Evolutionary conservation across 2,113 vertebrate genomes (phyloP).

Genomic region (Calidris pugnax): DNA sequence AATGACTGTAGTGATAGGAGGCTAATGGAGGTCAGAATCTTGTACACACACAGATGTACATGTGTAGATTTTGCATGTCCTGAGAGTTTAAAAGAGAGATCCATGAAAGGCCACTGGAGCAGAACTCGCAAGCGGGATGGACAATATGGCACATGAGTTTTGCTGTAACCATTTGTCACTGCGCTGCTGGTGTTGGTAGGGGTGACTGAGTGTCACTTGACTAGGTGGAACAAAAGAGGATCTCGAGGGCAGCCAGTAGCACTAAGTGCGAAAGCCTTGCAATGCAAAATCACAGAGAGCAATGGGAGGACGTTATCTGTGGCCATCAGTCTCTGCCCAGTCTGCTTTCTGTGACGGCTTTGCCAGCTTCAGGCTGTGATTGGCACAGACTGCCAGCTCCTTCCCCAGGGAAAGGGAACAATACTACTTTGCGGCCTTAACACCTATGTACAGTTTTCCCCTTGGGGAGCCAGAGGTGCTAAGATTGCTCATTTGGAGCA

Average conservation of each 20-base stretch:
- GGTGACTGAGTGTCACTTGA: not conserved
- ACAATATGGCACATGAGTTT: not conserved
- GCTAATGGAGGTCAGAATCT: not conserved
- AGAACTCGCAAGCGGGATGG: not conserved
- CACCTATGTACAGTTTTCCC: not conserved
- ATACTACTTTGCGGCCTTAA: not conserved
- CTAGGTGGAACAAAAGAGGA: not conserved
- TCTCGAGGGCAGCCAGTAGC: not conserved
- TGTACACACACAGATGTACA: not conserved
- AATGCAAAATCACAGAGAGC: not conserved
- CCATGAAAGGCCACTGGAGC: not conserved
- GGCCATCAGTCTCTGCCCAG: accelerated
- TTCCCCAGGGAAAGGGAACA: not conserved
- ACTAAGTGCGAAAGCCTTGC: not conserved
- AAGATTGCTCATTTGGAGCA: not conserved
- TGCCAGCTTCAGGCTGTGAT: not conserved
- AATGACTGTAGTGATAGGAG: not conserved
- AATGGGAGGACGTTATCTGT: not conserved
- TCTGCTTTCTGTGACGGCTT: not conserved
- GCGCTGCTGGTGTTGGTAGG: not conserved
- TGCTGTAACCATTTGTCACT: not conserved
- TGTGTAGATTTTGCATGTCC: not conserved
- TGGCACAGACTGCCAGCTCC: not conserved
- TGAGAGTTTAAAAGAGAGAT: not conserved
- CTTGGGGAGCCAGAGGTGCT: not conserved